Conservation (phyloP, 2,888 invertebrate species). For the Hyposoter dolosus region DNA sequence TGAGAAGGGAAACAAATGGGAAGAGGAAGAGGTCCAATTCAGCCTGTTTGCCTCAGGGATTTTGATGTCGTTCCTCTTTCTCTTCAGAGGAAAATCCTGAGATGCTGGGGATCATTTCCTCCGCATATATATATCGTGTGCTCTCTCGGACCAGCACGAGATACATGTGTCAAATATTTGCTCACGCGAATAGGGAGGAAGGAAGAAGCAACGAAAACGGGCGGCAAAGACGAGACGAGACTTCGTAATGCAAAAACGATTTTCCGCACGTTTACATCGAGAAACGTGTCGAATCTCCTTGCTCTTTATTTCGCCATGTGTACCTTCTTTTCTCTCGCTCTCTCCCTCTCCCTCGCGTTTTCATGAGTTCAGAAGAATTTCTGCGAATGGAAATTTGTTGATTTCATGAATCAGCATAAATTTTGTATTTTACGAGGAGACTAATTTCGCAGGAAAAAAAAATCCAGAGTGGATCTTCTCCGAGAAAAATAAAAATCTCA, state of each 20-base stretch:
- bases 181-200: slow-evolving; percentile 48
- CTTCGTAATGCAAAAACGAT: slow-evolving; percentile 54
- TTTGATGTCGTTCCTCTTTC: not conserved
- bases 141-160: slow-evolving; percentile 6
- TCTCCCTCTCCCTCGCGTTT: not conserved
- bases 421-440: slow-evolving; percentile 17
- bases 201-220: slow-evolving; percentile 35
- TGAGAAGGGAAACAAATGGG: slow-evolving; percentile 31
- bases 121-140: not conserved
- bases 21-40: slow-evolving; percentile 39
- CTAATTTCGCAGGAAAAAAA: slow-evolving; percentile 14
- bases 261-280: slow-evolving; percentile 34
- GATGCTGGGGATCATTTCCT: slow-evolving; percentile 27
- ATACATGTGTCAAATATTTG: slow-evolving; percentile 60
- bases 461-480: not conserved
- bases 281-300: slow-evolving; percentile 26
- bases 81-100: slow-evolving; percentile 25
- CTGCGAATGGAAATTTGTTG: slow-evolving; percentile 1
- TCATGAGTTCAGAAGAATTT: slow-evolving; percentile 18
- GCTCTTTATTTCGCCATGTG: slow-evolving; percentile 16
- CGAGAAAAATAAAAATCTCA: slow-evolving; percentile 5
- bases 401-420: slow-evolving; percentile 17
- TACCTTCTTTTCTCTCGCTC: not conserved
- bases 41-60: slow-evolving; percentile 58
- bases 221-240: slow-evolving; percentile 31